These are phyloP conservation scores for Melanerpes formicivorus DNA, from an alignment of 2,113 vertebrate species.

Conservation along the genomic window DNA sequence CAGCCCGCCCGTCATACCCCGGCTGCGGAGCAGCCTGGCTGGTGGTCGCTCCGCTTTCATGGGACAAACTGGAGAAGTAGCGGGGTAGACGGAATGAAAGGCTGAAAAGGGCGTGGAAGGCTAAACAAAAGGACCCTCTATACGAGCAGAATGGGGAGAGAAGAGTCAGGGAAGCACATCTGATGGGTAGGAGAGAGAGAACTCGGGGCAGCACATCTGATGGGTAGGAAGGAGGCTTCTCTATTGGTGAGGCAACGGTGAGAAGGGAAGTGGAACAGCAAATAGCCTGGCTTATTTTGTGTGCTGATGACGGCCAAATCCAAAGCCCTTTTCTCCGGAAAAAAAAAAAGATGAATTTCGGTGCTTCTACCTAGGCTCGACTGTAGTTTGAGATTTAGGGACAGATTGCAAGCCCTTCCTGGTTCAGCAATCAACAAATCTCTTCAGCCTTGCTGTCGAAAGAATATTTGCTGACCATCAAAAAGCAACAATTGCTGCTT, in stretches of 20 bases:
- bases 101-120: neutral
- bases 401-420: neutral
- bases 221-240: neutral
- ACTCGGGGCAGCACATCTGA: fast-evolving
- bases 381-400: neutral
- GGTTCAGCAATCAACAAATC: neutral
- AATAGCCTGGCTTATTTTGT: neutral
- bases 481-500: neutral
- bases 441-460: neutral
- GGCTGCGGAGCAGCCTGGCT: neutral
- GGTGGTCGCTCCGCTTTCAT: fast-evolving
- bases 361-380: neutral
- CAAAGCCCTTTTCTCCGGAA: neutral
- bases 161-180: fast-evolving
- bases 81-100: neutral
- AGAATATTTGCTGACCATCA: neutral
- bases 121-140: neutral
- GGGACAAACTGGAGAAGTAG: fast-evolving
- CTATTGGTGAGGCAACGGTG: neutral
- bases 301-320: neutral
- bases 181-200: no score
- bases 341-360: neutral
- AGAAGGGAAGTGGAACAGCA: neutral
- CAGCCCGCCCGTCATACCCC: neutral
- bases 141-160: fast-evolving